Evolutionary conservation across 2,113 vertebrate species (phyloP), one percentile per base, ranked within the genome.

Genomic region (Galeopterus variegatus): DNA sequence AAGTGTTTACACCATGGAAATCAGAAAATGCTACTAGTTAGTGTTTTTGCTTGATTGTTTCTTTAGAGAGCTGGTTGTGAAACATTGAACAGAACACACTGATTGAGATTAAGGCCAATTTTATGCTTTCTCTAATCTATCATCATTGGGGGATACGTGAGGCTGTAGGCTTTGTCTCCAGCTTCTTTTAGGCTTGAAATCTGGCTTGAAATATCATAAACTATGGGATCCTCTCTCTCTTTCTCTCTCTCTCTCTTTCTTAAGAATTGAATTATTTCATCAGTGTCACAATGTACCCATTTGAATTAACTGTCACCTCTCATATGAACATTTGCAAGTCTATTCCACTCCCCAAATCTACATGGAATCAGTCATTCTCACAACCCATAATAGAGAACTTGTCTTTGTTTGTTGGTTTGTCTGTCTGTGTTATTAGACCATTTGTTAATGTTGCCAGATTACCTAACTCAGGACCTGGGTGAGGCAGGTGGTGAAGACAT

Each of bases 351-450:
- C 1, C 14, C 3, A 56, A 31, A 28, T 15, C 8, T 60, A 56
- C 14, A 17, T 10, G 24, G 33, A 94, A 62, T 80, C 41, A 33
- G 31, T 92, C 17, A 31, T 31, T 28, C 6, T 54, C 26, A 58
- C 18, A 36, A 45, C 0, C 6, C 6, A 76, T 14, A 21, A 15
- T 1, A 36, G 2, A 67, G 1, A 41, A 41, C 4, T 41, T 41
- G 41, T 41, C 41, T 41, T 41, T 41, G 41, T 41, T 41, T 41
- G 41, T 41, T 41, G 3, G 41, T 41, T 41, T 41, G 41, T 41
- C 41, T 41, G 41, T 41, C n/a, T n/a, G n/a, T n/a, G n/a, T 41
- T 41, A 41, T 41, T 41, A 41, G 41, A 41, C 41, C 17, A 31
- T 58, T 52, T 88, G 41, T 56, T 77, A 69, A 69, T 45, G 9